Conservation (phyloP, 1,140 invertebrate species). For the Adoxophyes honmai region DNA sequence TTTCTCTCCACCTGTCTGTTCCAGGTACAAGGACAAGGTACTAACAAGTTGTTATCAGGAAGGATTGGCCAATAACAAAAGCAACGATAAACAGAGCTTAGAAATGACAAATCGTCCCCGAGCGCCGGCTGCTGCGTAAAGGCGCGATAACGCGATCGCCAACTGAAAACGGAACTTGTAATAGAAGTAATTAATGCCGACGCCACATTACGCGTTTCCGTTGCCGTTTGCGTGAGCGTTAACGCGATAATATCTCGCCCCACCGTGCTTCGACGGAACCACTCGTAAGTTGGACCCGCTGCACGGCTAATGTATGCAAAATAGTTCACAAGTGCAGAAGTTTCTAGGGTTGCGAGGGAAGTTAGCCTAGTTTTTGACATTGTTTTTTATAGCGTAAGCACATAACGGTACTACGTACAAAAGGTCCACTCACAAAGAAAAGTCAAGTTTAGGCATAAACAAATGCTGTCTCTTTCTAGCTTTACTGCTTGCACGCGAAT, state of each 20-base stretch:
- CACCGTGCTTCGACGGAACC: neutral
- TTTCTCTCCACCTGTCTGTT: no score
- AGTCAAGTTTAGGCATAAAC: no score
- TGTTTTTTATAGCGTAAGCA: neutral
- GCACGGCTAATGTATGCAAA: conserved; percentile 21
- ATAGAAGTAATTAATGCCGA: conserved; percentile 51
- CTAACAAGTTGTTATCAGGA: neutral
- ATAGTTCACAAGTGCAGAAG: conserved; percentile 57
- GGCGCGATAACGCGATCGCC: conserved; percentile 30
- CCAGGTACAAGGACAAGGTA: no score
- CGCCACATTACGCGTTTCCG: conserved; percentile 45
- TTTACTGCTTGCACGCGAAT: no score
- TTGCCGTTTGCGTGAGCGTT: conserved; percentile 38
- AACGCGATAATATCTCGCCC: conserved; percentile 35
- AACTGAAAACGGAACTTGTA: conserved; percentile 40
- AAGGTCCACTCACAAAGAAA: no score
- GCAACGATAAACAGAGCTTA: conserved; percentile 17
- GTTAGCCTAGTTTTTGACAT: neutral
- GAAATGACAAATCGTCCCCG: conserved; percentile 28
- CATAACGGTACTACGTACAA: no score
- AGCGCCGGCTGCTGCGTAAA: conserved; percentile 16
- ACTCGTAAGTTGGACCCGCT: neutral
- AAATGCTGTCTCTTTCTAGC: no score
- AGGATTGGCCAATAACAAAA: conserved; percentile 10
- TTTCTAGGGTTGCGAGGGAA: conserved; percentile 49